Percentiles rank a stretch among this genome's conserved stretches.
phyloP scores from a whole-genome alignment of 2,888 invertebrate genomes.

The Malthinus seriepunctatus region DNA sequence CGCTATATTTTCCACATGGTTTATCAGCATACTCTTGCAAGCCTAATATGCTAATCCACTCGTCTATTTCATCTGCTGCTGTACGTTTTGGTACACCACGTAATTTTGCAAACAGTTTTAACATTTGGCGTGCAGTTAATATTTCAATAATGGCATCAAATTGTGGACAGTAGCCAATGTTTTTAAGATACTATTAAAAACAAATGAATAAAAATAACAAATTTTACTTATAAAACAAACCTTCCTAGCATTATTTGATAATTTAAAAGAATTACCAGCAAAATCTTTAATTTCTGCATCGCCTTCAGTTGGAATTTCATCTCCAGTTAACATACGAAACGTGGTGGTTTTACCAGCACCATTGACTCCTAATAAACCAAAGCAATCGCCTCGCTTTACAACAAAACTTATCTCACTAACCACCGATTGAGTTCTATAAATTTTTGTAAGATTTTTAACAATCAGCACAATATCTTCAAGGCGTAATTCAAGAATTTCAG shows the following conservation, averaged over 20 bases:
- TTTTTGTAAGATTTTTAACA: constrained; percentile 64
- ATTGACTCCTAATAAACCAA: constrained; percentile 84
- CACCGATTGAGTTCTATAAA: constrained; percentile 54
- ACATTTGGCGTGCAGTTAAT: constrained; percentile 75
- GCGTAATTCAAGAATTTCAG: constrained; percentile 4
- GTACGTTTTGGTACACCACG: constrained; percentile 63
- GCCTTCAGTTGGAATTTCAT: constrained; percentile 44
- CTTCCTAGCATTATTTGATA: constrained; percentile 10
- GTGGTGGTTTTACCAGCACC: constrained; percentile 87
- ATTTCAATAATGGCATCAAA: constrained; percentile 78
- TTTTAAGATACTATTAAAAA: constrained; percentile 64
- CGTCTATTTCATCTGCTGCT: constrained; percentile 56
- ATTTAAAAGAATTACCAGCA: background rate
- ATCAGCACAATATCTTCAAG: constrained; percentile 58
- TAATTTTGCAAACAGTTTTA: constrained; percentile 71
- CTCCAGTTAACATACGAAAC: constrained; percentile 81
- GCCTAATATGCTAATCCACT: constrained; percentile 62
- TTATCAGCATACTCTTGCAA: constrained; percentile 45
- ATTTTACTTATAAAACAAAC: constrained; percentile 1
- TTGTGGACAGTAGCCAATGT: constrained; percentile 91
- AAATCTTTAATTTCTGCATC: constrained; percentile 6
- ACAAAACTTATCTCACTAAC: constrained; percentile 65
- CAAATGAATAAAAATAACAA: background rate
- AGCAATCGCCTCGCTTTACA: constrained; percentile 73
- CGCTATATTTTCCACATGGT: constrained; percentile 56